A percentile compares a stretch with the other conserved stretches of the same genome.
Evolutionary conservation across 2,888 invertebrate species (phyloP).

Genomic region (Hanleya hanleyi): DNA sequence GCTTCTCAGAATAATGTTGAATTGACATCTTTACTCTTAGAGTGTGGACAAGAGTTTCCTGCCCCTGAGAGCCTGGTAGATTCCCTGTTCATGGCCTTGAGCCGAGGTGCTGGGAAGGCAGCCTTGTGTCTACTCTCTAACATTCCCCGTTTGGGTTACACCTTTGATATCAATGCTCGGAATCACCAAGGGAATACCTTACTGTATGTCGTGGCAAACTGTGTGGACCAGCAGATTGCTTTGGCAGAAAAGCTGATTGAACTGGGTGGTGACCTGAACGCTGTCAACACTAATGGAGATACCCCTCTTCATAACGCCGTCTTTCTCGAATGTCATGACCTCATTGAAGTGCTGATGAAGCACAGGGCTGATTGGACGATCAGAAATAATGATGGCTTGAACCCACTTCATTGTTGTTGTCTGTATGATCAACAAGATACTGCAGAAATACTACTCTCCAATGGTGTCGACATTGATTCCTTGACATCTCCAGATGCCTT

Average conservation of each 20-base stretch:
- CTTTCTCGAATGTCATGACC: too few relatives aligned
- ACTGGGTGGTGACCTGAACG: constrained; percentile 28
- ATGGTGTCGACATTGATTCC: constrained; percentile 47
- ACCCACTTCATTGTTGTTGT: too few relatives aligned
- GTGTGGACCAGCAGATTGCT: constrained; percentile 20
- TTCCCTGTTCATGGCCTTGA: constrained; percentile 51
- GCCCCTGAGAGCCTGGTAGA: constrained; percentile 44
- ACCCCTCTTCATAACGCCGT: constrained; percentile 39
- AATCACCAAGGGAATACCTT: constrained; percentile 15
- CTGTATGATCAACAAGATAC: too few relatives aligned
- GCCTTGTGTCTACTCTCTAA: constrained; percentile 41
- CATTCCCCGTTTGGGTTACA: constrained; percentile 23
- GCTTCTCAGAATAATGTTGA: constrained; percentile 46
- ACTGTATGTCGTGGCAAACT: constrained; percentile 42
- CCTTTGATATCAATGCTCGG: constrained; percentile 11
- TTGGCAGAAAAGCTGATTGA: constrained; percentile 30
- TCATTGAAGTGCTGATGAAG: too few relatives aligned
- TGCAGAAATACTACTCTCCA: constrained; percentile 37
- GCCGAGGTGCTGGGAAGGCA: constrained; percentile 33
- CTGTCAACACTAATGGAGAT: constrained; percentile 24
- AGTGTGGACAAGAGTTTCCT: constrained; percentile 48
- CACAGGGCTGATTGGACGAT: too few relatives aligned
- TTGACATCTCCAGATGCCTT: too few relatives aligned
- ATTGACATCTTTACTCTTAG: constrained; percentile 44
- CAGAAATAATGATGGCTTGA: too few relatives aligned